Conservation (phyloP, 2,888 invertebrate genomes). For the Gymnocheta viridis region DNA sequence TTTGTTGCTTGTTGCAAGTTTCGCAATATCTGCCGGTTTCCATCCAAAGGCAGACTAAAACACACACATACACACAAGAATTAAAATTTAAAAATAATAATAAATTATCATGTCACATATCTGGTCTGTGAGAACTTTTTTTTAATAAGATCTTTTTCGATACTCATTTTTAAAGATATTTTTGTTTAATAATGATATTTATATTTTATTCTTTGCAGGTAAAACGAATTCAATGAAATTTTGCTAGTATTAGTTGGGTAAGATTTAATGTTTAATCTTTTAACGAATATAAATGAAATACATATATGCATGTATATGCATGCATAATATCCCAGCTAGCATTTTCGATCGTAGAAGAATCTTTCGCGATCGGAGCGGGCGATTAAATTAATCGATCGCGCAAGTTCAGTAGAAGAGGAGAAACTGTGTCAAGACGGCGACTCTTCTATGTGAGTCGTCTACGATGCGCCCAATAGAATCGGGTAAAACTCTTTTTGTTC, state of each 20-base stretch:
- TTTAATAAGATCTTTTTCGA: slow-evolving; percentile 8
- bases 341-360: too few relatives aligned
- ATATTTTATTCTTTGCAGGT: slow-evolving; percentile 2
- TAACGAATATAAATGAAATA: too few relatives aligned
- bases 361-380: too few relatives aligned
- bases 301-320: too few relatives aligned
- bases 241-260: neutral
- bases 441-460: too few relatives aligned
- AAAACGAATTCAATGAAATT: neutral
- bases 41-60: slow-evolving; percentile 16
- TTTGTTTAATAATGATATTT: neutral
- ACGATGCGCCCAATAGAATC: too few relatives aligned
- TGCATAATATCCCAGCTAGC: too few relatives aligned
- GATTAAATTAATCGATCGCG: too few relatives aligned
- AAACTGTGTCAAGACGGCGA: too few relatives aligned
- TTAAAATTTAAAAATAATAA: neutral
- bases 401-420: too few relatives aligned
- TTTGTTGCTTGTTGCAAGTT: slow-evolving; percentile 17
- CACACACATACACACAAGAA: neutral
- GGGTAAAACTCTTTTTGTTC: too few relatives aligned
- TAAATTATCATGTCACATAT: slow-evolving; percentile 37
- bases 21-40: slow-evolving; percentile 31
- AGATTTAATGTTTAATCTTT: too few relatives aligned
- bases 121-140: slow-evolving; percentile 43
- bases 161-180: neutral